A percentile compares a stretch with the other conserved stretches of the same genome.
These are phyloP conservation scores for Marmota flaviventris DNA, from an alignment of 2,113 vertebrate species.

Conservation along the genomic window DNA sequence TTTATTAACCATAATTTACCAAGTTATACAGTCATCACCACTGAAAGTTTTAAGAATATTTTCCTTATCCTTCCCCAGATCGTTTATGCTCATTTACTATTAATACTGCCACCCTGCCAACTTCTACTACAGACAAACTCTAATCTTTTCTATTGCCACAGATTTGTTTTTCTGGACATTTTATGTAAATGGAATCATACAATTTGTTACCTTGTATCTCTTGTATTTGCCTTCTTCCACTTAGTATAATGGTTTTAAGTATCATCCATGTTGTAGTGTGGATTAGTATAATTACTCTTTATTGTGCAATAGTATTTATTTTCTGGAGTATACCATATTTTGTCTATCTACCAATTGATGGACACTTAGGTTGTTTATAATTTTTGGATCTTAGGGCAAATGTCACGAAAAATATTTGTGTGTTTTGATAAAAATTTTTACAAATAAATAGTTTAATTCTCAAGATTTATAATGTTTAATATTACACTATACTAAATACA, in stretches of 20 bases:
- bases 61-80: not conserved
- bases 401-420: not conserved
- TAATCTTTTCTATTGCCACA: not conserved
- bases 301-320: not conserved
- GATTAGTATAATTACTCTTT: not conserved
- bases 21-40: not conserved
- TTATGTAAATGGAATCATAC: not conserved
- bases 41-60: not conserved
- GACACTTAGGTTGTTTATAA: not conserved
- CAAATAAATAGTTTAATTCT: not conserved
- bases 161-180: not conserved
- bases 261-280: not conserved
- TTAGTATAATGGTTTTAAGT: not conserved
- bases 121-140: not conserved
- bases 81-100: not conserved
- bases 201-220: not conserved
- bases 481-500: not conserved
- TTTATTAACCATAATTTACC: not conserved
- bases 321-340: not conserved
- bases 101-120: not conserved
- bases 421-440: constrained; percentile 4
- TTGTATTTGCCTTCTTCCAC: not conserved
- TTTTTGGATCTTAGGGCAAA: not conserved
- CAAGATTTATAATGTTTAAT: not conserved
- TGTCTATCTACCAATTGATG: not conserved